Percentiles rank a stretch among this genome's conserved stretches.
These are phyloP conservation scores for Grus americana DNA, from an alignment of 2,113 vertebrate genomes.

Conservation along the genomic window DNA sequence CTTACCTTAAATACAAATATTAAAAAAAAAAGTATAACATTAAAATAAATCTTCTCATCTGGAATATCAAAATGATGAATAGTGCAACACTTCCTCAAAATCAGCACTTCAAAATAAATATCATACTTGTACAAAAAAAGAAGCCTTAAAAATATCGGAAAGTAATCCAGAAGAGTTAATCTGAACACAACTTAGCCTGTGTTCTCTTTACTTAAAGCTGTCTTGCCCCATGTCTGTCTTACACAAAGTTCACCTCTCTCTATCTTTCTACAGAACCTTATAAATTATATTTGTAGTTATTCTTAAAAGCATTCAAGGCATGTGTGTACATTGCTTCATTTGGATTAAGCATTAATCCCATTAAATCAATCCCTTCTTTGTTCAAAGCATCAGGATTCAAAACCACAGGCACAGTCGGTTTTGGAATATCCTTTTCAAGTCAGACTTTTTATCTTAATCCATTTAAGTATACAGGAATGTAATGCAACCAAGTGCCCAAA, in stretches of 20 bases:
- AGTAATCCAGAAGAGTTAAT: not conserved
- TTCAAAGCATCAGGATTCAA: conserved; percentile 61
- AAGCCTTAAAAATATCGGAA: not conserved
- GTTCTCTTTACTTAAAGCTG: not conserved
- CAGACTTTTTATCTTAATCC: conserved; percentile 56
- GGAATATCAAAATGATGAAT: not conserved
- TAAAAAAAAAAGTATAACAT: not conserved
- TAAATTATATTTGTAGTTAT: conserved; percentile 40
- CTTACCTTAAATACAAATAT: not conserved
- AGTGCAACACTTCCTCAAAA: not conserved
- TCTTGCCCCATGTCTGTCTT: not conserved
- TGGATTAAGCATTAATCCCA: conserved; percentile 54
- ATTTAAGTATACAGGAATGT: conserved; percentile 49
- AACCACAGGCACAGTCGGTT: conserved; percentile 53
- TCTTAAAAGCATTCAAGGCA: conserved; percentile 55
- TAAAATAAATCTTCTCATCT: not conserved
- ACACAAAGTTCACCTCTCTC: not conserved
- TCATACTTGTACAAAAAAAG: not conserved
- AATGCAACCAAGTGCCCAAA: not conserved
- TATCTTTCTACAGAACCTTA: not conserved
- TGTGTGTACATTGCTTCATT: conserved; percentile 34
- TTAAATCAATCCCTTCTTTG: conserved; percentile 64
- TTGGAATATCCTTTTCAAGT: conserved; percentile 65
- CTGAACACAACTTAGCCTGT: not conserved
- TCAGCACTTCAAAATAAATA: not conserved